These are phyloP conservation scores for Phymanthus crucifer DNA, from an alignment of 92 coral and sea anemone species.

Conservation along the genomic window DNA sequence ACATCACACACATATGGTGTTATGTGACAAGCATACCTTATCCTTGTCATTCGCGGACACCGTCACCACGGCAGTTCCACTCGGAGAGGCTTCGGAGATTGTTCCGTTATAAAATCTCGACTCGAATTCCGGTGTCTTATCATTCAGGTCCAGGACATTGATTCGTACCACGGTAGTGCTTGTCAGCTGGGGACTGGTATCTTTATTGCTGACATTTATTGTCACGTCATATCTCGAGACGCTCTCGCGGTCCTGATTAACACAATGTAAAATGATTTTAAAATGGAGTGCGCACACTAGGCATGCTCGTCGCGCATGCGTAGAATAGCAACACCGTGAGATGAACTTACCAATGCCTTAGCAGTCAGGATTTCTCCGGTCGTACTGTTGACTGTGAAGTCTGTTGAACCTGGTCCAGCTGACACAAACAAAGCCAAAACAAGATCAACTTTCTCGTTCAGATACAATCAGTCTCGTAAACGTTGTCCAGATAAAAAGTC, in stretches of 20 bases:
- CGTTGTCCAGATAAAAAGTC: too few relatives aligned
- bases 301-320: background rate
- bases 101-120: conserved; percentile 68
- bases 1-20: background rate
- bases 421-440: background rate
- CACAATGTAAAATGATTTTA: background rate
- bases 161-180: conserved; percentile 67
- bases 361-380: conserved; percentile 76
- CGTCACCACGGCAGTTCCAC: conserved; percentile 71
- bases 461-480: too few relatives aligned
- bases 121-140: conserved; percentile 73
- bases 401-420: conserved; percentile 71
- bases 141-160: conserved; percentile 79
- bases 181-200: conserved; percentile 67
- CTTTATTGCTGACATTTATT: conserved; percentile 73
- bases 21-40: conserved; percentile 52
- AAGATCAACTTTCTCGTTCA: background rate
- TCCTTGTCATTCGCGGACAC: conserved; percentile 88
- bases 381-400: conserved; percentile 46
- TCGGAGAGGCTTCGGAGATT: conserved; percentile 77
- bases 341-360: conserved; percentile 58
- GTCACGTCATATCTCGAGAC: conserved; percentile 50
- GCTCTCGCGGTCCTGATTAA: conserved; percentile 82
- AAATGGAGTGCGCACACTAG: background rate
- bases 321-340: background rate